Percentiles rank a stretch among this genome's conserved stretches.
Evolutionary conservation across 2,113 vertebrate species (phyloP).

Genomic region (Eudyptes chrysolophus): DNA sequence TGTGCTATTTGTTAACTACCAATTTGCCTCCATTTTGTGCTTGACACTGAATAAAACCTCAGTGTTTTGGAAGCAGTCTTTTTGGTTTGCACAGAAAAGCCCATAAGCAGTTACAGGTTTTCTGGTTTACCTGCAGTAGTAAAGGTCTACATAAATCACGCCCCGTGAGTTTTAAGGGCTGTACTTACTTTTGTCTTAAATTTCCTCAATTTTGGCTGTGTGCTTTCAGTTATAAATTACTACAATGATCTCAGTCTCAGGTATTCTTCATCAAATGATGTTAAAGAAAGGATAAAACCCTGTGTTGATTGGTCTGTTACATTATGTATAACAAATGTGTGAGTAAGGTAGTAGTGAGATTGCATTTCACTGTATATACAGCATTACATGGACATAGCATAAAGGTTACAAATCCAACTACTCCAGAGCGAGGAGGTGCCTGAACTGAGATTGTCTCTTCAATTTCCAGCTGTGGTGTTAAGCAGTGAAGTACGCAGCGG

Average conservation of each 20-base stretch:
- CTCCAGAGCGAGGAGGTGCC: neutral
- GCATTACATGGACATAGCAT: neutral
- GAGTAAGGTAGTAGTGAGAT: neutral
- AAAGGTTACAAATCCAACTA: neutral
- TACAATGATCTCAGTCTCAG: neutral
- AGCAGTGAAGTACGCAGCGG: neutral
- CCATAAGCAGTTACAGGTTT: neutral
- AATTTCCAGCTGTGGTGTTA: accelerated
- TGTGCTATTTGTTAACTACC: neutral
- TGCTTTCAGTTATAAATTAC: neutral
- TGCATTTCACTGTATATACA: neutral
- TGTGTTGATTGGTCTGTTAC: neutral
- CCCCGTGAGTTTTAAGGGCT: neutral
- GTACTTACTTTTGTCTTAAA: neutral
- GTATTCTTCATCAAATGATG: neutral
- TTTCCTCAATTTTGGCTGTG: neutral
- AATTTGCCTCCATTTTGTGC: neutral
- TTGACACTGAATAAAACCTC: neutral
- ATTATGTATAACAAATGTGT: neutral
- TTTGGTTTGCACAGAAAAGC: neutral
- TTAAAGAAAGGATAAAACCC: neutral
- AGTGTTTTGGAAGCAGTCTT: neutral
- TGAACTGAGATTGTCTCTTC: neutral
- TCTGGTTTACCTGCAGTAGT: neutral
- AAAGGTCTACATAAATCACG: neutral